Conservation (phyloP, 2,113 vertebrate genomes). For the Oryzias javanicus region DNA sequence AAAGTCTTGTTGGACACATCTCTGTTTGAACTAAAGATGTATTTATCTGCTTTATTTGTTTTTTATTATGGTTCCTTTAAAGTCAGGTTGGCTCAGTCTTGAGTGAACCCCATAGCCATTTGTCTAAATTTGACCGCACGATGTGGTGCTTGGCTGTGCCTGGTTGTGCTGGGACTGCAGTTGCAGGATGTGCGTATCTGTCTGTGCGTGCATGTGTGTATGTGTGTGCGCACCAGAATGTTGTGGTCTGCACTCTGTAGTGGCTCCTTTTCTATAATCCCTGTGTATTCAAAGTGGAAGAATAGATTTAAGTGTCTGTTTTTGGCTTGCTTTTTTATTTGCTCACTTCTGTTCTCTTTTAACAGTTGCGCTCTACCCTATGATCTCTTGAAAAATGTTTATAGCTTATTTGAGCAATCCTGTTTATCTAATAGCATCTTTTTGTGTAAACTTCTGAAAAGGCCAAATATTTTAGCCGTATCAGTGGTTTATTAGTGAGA, state of each 20-base stretch:
- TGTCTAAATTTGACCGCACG: constrained; percentile 23
- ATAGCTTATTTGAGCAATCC: constrained; percentile 38
- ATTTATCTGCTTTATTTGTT: constrained; percentile 15
- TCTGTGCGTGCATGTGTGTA: constrained; percentile 24
- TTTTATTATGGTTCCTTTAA: constrained; percentile 48
- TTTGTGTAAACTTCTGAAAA: constrained; percentile 20
- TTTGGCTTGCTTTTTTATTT: not conserved
- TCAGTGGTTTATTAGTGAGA: constrained; percentile 13
- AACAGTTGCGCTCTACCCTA: constrained; percentile 9
- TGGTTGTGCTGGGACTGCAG: constrained; percentile 31
- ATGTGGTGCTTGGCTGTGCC: constrained; percentile 46
- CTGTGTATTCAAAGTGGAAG: not conserved
- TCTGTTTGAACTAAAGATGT: constrained; percentile 2
- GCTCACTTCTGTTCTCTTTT: constrained; percentile 12
- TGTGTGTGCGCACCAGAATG: constrained; percentile 2
- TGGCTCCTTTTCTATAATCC: not conserved
- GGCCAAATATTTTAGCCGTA: constrained; percentile 14
- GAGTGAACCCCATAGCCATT: constrained; percentile 17
- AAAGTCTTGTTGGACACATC: constrained; percentile 28
- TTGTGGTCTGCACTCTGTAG: constrained; percentile 18
- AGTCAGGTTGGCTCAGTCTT: constrained; percentile 41
- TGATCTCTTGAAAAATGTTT: constrained; percentile 20
- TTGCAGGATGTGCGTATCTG: constrained; percentile 6
- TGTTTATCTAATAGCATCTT: constrained; percentile 22
- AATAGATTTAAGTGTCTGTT: constrained; percentile 7